Base-by-base conservation (phyloP, 1,140 invertebrate genomes). In the Druon quercuslanigerum region DNA sequence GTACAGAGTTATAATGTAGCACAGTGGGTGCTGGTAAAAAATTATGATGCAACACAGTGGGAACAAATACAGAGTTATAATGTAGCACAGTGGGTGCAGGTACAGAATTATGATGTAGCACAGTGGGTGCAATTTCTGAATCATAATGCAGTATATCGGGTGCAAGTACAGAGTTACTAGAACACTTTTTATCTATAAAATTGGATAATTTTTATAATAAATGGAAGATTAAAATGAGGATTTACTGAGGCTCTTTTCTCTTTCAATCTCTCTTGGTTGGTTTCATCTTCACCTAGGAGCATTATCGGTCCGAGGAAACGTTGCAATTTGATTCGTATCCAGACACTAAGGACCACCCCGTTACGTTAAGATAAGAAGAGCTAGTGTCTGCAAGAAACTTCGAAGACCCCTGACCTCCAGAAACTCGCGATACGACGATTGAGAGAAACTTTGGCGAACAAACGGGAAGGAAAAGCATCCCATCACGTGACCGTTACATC, bases 351-450 rank as follows among this genome's bases (percentile, higher is more conserved):
- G 78, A 76, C 80, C 79, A 75, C 77, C 79, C 82, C 46, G 83
- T 82, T 79, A 82, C 81, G 77, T 84, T 84, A 82, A 79, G 83
- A 81, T 84, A 84, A 84, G 83, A 82, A 82, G 83, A 82, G 80
- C 80, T 66, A 80, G 75, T 77, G 82, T 82, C 82, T 80, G 78
- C 82, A 83, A 82, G 80, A 84, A 84, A 84, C 78, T 84, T 82
- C 80, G 78, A 79, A 79, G 80, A 79, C 75, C 80, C 80, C 80
- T 80, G 83, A 84, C 83, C 83, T 83, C 79, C 73, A 82, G 79
- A 78, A 83, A 83, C 79, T 83, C 76, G 80, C 79, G 82, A 83
- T 83, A 81, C 82, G 82, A 77, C 78, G 80, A 40, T 74, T 77
- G 72, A 77, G 74, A 77, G 80, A 82, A 83, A 74, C 78, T 81